Evolutionary conservation across 2,797 vertebrate species (phyloP), one percentile per base, ranked within the genome.

Genomic region (Margarornis squamiger): DNA sequence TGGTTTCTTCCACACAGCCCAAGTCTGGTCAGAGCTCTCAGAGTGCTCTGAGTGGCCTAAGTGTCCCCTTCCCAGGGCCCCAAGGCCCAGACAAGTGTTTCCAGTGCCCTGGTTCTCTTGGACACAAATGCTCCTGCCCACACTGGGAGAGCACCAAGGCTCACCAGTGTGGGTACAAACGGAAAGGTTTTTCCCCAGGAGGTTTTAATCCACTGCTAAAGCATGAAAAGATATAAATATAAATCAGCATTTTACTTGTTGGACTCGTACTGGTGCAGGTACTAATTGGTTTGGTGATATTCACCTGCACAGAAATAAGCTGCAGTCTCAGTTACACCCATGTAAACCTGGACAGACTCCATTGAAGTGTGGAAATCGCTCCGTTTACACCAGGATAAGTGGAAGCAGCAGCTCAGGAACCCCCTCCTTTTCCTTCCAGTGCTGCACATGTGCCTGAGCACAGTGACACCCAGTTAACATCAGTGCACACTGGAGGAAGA

Each of bases 401-500:
- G 1, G 34, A 52, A 71, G 55, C 45, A 88, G 81, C 81, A 84
- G 76, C 45, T 29, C 23, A 59, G 45, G 62, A 88, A 21, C 14
- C 21, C 9, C 24, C 12, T 72, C 41, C 62, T 62, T 34, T 23
- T 66, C 65, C 34, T 62, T 15, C 63, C 71, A 34, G 8, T 21
- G 36, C 77, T 48, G 18, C 5, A 4, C 59, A 14, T 2, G 1
- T 10, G 22, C 49, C 32, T 59, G 29, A 54, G 57, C 59, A 48
- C 62, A 23, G 45, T 1, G 1, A n/a, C 0, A 1, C 34, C 38
- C 24, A 30, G 4, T 17, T 59, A 54, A 57, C 51, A 48, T 6
- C 1, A 3, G 15, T 75, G 61, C 49, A 63, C 14, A 19, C 19
- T 48, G 29, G 36, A 65, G 27, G 39, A 63, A 32, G 39, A 63